Base-by-base conservation (phyloP, 2,113 vertebrate species). In the Corythaeola cristata region DNA sequence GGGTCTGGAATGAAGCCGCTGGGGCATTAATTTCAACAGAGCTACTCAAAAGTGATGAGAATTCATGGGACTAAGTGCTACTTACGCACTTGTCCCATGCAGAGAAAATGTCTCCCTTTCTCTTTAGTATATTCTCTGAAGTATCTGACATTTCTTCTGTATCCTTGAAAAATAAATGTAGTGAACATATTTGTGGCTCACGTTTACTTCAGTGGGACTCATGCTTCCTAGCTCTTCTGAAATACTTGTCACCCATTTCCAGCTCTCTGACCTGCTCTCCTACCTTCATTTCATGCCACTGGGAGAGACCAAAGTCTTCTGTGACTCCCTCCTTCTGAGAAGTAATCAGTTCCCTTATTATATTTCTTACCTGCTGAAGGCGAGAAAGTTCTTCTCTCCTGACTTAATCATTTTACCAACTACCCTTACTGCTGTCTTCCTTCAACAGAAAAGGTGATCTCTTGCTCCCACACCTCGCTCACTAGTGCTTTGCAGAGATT, bases 81-180 rank as follows among this genome's bases (percentile, higher is more conserved):
- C 8, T 6, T n/a, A 26, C 0, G 1, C 3, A 4, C 23, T 21
- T 72, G n/a, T 63, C 7, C 44, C 44, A 56, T 20, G 3, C 1
- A 41, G 27, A 74, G n/a, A 53, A 89, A 76, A 59, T 10, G 32
- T 52, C 19, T 60, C 52, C 7, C 11, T 90, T 92, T 94, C 50
- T 89, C n/a, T 82, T 53, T 21, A 62, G 55, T 2, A 3, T 41
- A 20, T 69, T 89, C 49, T 53, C 20, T 76, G 39, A 82, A 47
- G 37, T 66, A 16, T 35, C 23, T 75, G 52, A 58, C 5, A 55
- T 56, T 73, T 68, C 24, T 76, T 71, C 52, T 39, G 24, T 27
- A 23, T 32, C 45, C 58, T 90, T 78, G 35, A 93, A 75, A 90
- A 93, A 78, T 12, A 82, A 85, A 82, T 35, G 12, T 33, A 82